These are phyloP conservation scores for Rhinichthys klamathensis DNA, from an alignment of 2,113 vertebrate genomes.

Conservation along the genomic window DNA sequence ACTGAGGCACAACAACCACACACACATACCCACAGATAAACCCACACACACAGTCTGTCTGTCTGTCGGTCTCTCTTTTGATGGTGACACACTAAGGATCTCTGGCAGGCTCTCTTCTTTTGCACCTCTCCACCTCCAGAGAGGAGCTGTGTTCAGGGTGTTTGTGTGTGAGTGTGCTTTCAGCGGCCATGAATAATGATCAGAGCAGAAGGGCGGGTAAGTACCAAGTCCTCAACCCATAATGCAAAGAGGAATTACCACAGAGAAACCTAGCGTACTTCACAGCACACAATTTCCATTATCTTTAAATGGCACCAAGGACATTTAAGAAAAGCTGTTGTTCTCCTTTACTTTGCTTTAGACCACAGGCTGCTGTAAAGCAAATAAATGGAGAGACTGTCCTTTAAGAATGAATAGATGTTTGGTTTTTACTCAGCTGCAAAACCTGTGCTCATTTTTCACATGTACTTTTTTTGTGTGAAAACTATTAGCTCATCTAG, in stretches of 20 bases:
- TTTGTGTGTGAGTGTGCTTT: conserved; percentile 36
- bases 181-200: conserved; percentile 50
- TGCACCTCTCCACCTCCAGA: background rate
- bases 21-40: background rate
- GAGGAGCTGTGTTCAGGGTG: conserved; percentile 16
- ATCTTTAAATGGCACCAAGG: conserved; percentile 58
- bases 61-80: conserved; percentile 22
- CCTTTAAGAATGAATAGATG: conserved; percentile 12
- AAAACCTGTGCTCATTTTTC: background rate
- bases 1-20: background rate
- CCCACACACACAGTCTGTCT: background rate
- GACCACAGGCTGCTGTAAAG: conserved; percentile 42
- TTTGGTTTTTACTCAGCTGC: conserved; percentile 22
- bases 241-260: conserved; percentile 56
- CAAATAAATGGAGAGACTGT: conserved; percentile 28
- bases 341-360: conserved; percentile 38
- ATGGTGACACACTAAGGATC: conserved; percentile 7
- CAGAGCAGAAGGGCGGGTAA: conserved; percentile 44
- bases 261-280: conserved; percentile 52
- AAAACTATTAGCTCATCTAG: background rate
- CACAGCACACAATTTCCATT: conserved; percentile 61
- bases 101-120: conserved; percentile 14
- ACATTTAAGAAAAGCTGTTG: conserved; percentile 51
- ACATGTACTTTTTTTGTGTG: background rate
- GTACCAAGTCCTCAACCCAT: conserved; percentile 52